phyloP scores from a whole-genome alignment of 2,113 vertebrate species.

The Aplodontia rufa region DNA sequence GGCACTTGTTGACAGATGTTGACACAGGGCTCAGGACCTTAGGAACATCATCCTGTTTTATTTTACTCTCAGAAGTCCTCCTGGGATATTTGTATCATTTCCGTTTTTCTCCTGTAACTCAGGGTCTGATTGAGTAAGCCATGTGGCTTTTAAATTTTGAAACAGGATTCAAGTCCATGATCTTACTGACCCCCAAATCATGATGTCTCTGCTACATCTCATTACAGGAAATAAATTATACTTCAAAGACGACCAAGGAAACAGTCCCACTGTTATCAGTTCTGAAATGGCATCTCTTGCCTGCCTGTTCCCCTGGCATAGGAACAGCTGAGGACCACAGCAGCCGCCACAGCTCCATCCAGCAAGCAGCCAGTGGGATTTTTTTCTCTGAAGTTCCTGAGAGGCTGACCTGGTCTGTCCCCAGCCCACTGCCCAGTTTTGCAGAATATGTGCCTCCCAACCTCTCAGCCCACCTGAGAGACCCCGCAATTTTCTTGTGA shows the following conservation, averaged over 20 bases:
- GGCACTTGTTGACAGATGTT: background rate
- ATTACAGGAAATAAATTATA: background rate
- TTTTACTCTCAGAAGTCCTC: background rate
- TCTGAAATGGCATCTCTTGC: background rate
- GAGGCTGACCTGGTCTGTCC: background rate
- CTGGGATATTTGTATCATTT: background rate
- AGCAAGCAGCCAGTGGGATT: background rate
- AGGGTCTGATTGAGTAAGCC: background rate
- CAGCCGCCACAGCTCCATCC: background rate
- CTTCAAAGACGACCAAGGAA: background rate
- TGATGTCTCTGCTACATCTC: background rate
- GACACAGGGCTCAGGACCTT: background rate
- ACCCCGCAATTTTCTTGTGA: constrained; percentile 70
- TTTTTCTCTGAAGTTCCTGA: background rate
- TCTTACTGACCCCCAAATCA: background rate
- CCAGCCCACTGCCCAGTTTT: background rate
- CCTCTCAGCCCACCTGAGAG: constrained; percentile 45
- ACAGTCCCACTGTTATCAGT: background rate
- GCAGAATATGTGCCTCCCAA: background rate
- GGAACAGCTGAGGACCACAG: background rate
- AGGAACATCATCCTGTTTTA: background rate
- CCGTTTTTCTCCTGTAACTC: background rate
- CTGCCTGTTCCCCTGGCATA: background rate
- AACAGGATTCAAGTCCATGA: background rate
- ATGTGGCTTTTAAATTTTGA: background rate